Evolutionary conservation across 2,797 vertebrate species (phyloP).

Genomic region (Eospalax fontanierii): DNA sequence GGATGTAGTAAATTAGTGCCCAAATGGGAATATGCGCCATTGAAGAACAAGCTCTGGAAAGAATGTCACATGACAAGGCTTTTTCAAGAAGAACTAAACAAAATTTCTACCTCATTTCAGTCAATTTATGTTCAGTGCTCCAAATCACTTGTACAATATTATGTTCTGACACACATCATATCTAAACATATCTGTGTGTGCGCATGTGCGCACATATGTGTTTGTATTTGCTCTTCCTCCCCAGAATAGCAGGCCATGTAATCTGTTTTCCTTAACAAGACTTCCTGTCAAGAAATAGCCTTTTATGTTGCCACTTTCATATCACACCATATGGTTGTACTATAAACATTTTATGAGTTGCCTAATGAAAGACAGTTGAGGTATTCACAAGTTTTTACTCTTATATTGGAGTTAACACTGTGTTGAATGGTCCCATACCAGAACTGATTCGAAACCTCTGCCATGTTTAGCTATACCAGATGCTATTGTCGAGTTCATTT

Average conservation of each 20-base stretch:
- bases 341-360: background rate
- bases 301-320: background rate
- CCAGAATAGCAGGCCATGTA: background rate
- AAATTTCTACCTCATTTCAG: background rate
- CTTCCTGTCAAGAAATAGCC: background rate
- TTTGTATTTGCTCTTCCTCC: background rate
- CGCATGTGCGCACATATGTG: background rate
- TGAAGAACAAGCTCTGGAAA: background rate
- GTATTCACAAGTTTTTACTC: background rate
- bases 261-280: constrained; percentile 22
- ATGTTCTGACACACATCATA: background rate
- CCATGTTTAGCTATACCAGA: background rate
- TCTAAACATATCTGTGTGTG: background rate
- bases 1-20: background rate
- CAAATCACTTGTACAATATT: background rate
- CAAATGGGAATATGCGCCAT: background rate
- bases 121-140: background rate
- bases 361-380: background rate
- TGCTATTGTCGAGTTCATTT: background rate
- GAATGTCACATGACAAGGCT: background rate
- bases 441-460: background rate
- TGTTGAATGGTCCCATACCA: background rate
- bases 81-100: background rate
- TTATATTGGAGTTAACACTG: background rate
- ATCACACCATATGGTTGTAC: background rate